Evolutionary conservation across 2,113 vertebrate genomes (phyloP), one percentile per base, ranked within the genome.

Genomic region (Psammodynastes pulverulentus): DNA sequence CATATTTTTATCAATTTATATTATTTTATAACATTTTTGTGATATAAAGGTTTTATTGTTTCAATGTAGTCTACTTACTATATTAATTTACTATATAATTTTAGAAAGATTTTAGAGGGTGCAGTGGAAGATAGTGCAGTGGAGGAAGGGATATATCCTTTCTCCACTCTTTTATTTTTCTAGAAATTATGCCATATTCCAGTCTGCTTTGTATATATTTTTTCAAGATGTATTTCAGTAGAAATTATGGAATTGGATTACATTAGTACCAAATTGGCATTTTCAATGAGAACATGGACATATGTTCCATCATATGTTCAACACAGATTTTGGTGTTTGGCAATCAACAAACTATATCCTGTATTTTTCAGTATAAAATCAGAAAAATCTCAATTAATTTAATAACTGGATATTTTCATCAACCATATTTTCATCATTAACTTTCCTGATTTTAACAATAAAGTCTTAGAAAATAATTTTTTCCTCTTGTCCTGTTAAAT

Each of bases 301-400:
- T 92, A 92, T 92, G 91, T 53, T 88, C 58, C 58, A 53, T 79
- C 52, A 92, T 79, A 88, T 92, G 91, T 79, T 88, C 48, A 79
- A 34, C 53, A 46, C 51, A 92, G 52, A 79, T 88, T 88, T 86
- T 88, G 51, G 88, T 51, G 58, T 62, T 53, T 92, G 86, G 58
- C 58, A 92, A 87, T 6, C 85, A 88, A 49, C 86, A 88, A 88
- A 53, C 58, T 79, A 45, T 29, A 88, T n/a, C 23, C 91, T 92
- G 56, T 26, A n/a, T 53, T 92, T 72, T 29, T 43, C 17, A 39
- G 9, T 48, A 23, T 48, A 13, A 87, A 88, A 29, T 34, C 86
- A 54, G 86, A 79, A 53, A 53, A 88, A 79, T 39, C n/a, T 88
- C 29, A n/a, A 62, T 52, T 85, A 23, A 46, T 86, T 43, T 53